phyloP scores from a whole-genome alignment of 2,113 vertebrate species.

The Macquaria ambigua region DNA sequence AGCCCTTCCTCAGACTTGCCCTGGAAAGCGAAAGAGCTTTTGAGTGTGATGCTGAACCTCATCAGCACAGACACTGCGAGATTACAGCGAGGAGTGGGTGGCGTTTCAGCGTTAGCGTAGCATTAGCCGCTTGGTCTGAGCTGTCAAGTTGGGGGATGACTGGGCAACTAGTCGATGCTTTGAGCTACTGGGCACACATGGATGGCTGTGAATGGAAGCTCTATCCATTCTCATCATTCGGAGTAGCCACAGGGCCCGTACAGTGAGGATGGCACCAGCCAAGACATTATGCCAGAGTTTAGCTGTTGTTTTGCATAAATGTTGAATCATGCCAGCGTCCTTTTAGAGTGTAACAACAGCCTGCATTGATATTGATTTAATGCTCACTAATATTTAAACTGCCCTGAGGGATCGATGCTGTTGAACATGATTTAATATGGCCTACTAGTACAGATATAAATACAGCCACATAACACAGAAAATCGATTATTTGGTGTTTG shows the following conservation, averaged over 20 bases:
- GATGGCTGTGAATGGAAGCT: constrained; percentile 74
- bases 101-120: constrained; percentile 43
- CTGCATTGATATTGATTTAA: constrained; percentile 83
- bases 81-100: constrained; percentile 33
- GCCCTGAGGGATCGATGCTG: constrained; percentile 78
- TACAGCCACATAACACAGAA: constrained; percentile 57
- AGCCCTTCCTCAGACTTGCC: constrained; percentile 21
- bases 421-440: constrained; percentile 78
- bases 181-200: constrained; percentile 75
- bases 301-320: constrained; percentile 85
- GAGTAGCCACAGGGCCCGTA: constrained; percentile 78
- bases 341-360: constrained; percentile 80
- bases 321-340: constrained; percentile 83
- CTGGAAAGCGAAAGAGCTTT: constrained; percentile 29
- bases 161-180: constrained; percentile 70
- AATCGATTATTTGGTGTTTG: constrained; percentile 65
- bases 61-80: constrained; percentile 2
- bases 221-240: constrained; percentile 75
- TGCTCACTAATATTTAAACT: constrained; percentile 84
- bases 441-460: constrained; percentile 67
- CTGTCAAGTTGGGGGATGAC: constrained; percentile 69
- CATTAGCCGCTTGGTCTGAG: constrained; percentile 43
- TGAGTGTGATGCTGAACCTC: constrained; percentile 32
- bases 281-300: constrained; percentile 82
- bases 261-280: constrained; percentile 78